Conservation (phyloP, 2,113 vertebrate genomes). For the Varanus komodoensis region DNA sequence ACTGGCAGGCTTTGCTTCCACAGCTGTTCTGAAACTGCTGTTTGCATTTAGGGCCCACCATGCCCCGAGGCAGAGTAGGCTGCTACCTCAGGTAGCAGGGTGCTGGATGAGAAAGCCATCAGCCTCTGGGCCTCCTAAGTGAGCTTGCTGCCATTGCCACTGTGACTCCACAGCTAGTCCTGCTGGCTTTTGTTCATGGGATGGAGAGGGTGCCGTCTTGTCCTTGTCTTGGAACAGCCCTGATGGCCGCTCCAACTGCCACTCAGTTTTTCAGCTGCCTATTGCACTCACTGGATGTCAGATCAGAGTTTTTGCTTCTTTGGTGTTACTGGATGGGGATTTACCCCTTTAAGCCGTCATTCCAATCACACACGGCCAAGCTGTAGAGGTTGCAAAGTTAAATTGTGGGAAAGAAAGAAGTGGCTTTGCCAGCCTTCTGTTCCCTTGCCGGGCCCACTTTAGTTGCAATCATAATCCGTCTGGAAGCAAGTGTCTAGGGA, state of each 20-base stretch:
- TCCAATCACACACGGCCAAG: not conserved
- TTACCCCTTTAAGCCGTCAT: not conserved
- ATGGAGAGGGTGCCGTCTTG: too few relatives aligned
- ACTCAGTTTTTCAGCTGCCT: not conserved
- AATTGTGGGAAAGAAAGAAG: conserved; percentile 59
- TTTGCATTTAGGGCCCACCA: not conserved
- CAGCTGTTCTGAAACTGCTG: not conserved
- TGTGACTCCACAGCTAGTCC: too few relatives aligned
- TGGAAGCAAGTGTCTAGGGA: not conserved
- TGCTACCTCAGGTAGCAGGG: too few relatives aligned
- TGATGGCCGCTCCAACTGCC: not conserved
- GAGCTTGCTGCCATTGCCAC: too few relatives aligned
- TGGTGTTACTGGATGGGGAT: not conserved
- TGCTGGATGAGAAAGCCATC: too few relatives aligned
- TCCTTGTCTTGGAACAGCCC: too few relatives aligned
- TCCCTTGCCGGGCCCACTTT: not conserved
- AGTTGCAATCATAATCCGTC: conserved; percentile 33
- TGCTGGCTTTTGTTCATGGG: too few relatives aligned
- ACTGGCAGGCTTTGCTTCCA: not conserved
- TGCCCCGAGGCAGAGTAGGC: not conserved
- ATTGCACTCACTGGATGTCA: fast-evolving
- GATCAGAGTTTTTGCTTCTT: not conserved
- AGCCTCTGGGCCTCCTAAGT: too few relatives aligned
- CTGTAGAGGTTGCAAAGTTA: conserved; percentile 34
- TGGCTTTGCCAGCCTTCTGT: conserved; percentile 53